Evolutionary conservation across 2,888 invertebrate genomes (phyloP).

Genomic region (Timema cristinae): DNA sequence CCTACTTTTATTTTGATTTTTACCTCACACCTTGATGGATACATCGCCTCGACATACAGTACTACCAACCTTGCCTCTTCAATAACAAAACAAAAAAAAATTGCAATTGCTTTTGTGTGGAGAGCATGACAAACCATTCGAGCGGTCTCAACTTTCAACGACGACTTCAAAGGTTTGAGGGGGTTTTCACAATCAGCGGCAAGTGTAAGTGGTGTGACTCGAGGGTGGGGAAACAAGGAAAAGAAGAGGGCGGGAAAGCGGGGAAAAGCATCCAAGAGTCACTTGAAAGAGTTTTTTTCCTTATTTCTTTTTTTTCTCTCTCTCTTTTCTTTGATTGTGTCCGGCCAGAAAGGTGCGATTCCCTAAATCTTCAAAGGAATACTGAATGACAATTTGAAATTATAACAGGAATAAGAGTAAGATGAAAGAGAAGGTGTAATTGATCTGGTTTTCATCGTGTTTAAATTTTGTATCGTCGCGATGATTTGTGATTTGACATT

Average conservation of each 20-base stretch:
- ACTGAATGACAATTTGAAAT: neutral
- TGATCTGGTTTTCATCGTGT: no score
- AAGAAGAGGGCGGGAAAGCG: no score
- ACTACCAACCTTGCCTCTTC: neutral
- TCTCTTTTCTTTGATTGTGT: neutral
- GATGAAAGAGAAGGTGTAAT: no score
- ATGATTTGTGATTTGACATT: no score
- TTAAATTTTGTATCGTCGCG: no score
- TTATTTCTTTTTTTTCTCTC: neutral
- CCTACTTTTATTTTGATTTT: constrained; percentile 2
- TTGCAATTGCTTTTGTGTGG: constrained; percentile 12
- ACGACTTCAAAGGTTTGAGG: neutral
- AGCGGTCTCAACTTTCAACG: no score
- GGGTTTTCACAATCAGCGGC: no score
- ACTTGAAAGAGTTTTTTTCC: constrained; percentile 2
- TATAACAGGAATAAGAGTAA: neutral
- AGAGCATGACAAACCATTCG: neutral
- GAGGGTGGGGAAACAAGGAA: no score
- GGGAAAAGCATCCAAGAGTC: neutral
- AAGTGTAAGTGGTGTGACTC: no score
- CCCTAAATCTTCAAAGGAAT: neutral
- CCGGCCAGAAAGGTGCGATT: neutral
- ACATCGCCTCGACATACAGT: neutral
- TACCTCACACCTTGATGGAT: constrained; percentile 6
- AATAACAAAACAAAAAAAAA: constrained; percentile 9